phyloP scores from a whole-genome alignment of 2,113 vertebrate genomes.

The Grus americana region DNA sequence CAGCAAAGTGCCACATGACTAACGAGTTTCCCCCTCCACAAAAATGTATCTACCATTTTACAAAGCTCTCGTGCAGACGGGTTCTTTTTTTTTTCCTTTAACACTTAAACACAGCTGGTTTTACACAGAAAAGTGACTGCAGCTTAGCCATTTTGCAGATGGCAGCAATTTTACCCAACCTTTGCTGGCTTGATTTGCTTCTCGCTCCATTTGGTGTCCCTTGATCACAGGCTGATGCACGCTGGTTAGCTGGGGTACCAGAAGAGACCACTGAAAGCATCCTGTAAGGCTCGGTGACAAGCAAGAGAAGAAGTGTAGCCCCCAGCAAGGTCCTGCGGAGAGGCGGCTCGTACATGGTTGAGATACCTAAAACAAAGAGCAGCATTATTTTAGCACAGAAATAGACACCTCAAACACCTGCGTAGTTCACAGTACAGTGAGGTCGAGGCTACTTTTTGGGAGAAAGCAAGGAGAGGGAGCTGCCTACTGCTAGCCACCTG shows the following conservation, averaged over 20 bases:
- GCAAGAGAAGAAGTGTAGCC: conserved; percentile 92
- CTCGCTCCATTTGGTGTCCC: background rate
- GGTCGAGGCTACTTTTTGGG: rapidly evolving
- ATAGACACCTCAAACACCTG: background rate
- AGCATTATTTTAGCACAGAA: background rate
- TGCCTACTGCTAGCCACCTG: background rate
- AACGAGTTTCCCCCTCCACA: conserved; percentile 59
- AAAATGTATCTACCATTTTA: conserved; percentile 41
- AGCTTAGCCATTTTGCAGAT: background rate
- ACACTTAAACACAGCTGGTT: conserved; percentile 44
- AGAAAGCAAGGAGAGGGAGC: background rate
- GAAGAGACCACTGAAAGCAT: conserved; percentile 95
- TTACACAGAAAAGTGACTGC: background rate
- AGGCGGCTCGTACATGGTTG: conserved; percentile 88
- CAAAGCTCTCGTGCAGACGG: conserved; percentile 22
- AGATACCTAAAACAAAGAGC: conserved; percentile 84
- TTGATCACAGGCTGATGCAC: background rate
- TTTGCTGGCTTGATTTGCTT: background rate
- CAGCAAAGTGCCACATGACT: conserved; percentile 67
- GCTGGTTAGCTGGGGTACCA: conserved; percentile 75
- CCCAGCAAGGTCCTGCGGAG: conserved; percentile 91
- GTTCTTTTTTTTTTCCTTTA: background rate
- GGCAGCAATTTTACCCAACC: conserved; percentile 56
- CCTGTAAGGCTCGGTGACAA: conserved; percentile 93
- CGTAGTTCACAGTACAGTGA: rapidly evolving